Evolutionary conservation across 2,797 vertebrate genomes (phyloP).

Genomic region (Poeciliopsis infans): DNA sequence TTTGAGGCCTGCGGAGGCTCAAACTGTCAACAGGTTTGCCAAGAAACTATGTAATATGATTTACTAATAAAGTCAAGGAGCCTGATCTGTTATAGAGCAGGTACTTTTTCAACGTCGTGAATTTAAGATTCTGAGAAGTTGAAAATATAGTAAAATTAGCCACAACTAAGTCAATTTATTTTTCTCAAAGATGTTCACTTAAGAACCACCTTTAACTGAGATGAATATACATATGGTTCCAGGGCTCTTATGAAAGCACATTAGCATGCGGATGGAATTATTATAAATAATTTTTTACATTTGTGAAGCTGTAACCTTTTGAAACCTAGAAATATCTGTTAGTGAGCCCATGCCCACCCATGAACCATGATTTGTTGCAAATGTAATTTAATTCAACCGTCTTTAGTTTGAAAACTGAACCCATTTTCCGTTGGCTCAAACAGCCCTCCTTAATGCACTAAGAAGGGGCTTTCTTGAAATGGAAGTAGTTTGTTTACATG

Average conservation of each 20-base stretch:
- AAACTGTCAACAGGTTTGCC: conserved; percentile 59
- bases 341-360: neutral
- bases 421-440: neutral
- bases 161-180: neutral
- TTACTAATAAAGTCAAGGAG: conserved; percentile 36
- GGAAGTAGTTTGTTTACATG: neutral
- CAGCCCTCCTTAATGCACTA: neutral
- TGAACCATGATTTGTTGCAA: neutral
- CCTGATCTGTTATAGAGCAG: neutral
- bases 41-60: conserved; percentile 45
- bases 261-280: neutral
- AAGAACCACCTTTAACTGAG: neutral
- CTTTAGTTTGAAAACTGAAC: neutral
- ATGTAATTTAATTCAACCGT: neutral
- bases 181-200: neutral
- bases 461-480: neutral
- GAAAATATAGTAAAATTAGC: neutral
- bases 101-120: neutral
- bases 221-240: neutral
- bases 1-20: conserved; percentile 59
- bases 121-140: neutral
- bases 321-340: neutral
- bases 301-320: neutral
- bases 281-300: neutral
- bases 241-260: neutral